Evolutionary conservation across 2,797 vertebrate species (phyloP).

Genomic region (Acipenser transmontanus): DNA sequence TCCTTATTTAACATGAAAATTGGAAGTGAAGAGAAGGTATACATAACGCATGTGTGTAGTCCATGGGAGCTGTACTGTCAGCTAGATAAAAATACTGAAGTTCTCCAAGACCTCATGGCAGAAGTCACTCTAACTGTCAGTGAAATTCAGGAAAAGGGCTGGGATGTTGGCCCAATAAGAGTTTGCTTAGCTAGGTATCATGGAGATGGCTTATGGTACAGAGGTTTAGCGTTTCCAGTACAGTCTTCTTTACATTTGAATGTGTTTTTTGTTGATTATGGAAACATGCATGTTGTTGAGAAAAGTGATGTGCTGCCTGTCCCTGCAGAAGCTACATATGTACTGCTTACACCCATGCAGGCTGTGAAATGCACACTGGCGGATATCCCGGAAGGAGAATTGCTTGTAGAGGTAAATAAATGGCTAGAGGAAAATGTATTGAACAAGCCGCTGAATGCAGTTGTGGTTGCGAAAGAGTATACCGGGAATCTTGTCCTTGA

Average conservation of each 20-base stretch:
- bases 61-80: conserved; percentile 80
- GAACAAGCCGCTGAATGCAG: conserved; percentile 62
- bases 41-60: conserved; percentile 65
- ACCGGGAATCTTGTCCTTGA: conserved; percentile 72
- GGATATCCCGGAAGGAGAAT: conserved; percentile 47
- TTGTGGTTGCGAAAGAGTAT: conserved; percentile 54
- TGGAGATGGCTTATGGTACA: conserved; percentile 74
- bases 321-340: conserved; percentile 56
- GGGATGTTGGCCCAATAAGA: conserved; percentile 25
- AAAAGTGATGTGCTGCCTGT: conserved; percentile 63
- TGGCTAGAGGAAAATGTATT: conserved; percentile 67
- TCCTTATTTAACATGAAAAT: conserved; percentile 66
- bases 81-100: conserved; percentile 65
- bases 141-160: conserved; percentile 26
- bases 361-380: conserved; percentile 70
- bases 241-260: conserved; percentile 50
- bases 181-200: conserved; percentile 74
- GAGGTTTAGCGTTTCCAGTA: conserved; percentile 54
- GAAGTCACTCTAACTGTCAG: conserved; percentile 49
- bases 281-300: conserved; percentile 65
- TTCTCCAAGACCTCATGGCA: conserved; percentile 54
- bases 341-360: conserved; percentile 82
- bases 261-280: conserved; percentile 87
- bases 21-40: conserved; percentile 71
- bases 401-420: conserved; percentile 52